Conservation (phyloP, 2,113 vertebrate genomes). For the Alaudala cheleensis region DNA sequence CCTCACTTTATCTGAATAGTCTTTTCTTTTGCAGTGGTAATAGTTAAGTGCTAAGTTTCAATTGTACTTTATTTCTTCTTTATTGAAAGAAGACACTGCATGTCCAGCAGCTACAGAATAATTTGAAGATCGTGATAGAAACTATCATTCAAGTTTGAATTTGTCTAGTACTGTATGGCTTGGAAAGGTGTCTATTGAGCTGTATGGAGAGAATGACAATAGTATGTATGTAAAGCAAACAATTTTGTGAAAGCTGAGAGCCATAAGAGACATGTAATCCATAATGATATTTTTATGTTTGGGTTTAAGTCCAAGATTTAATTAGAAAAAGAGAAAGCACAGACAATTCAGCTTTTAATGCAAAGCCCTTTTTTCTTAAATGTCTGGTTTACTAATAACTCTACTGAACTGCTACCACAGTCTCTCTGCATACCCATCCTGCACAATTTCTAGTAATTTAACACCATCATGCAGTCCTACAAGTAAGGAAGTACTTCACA, state of each 20-base stretch:
- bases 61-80: neutral
- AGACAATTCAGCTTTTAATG: neutral
- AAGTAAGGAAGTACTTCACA: constrained; percentile 20
- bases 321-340: neutral
- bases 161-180: neutral
- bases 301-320: neutral
- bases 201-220: neutral
- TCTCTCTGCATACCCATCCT: neutral
- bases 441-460: neutral
- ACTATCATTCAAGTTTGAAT: neutral
- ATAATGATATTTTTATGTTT: neutral
- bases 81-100: neutral
- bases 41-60: neutral
- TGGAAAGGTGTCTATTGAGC: neutral
- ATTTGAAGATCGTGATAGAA: neutral
- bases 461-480: neutral
- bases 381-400: neutral
- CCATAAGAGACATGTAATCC: neutral
- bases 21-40: neutral
- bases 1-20: neutral
- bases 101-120: neutral
- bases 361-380: neutral
- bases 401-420: neutral
- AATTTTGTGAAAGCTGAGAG: neutral
- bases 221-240: neutral